Evolutionary conservation across 2,888 invertebrate species (phyloP), one percentile per base, ranked within the genome.

Genomic region (Perizoma affinitatum): DNA sequence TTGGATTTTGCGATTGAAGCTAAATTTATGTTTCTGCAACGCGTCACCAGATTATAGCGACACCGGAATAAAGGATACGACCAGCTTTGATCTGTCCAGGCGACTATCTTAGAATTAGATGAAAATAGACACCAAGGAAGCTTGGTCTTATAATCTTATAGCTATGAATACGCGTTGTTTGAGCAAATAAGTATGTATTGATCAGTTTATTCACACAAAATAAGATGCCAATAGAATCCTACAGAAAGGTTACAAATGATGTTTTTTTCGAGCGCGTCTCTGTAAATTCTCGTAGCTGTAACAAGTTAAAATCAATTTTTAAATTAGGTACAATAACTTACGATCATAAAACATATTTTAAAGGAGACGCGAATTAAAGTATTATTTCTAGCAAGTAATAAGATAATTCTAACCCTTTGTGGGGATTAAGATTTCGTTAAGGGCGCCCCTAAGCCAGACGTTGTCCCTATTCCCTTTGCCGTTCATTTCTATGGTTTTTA

Each of bases 381-480:
- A 85, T 87, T 87, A 89, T 82, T 89, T 88, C 90, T 91, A 90
- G 87, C 76, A 83, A 82, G 81, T 90, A 89, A 89, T 89, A 90
- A 90, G 91, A 90, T 90, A 89, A 90, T 91, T 84, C 81, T 91
- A 91, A 91, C 91, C 91, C 91, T 92, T 91, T 91, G 90, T 86
- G 80, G 85, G 88, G 90, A 92, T 91, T 91, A 90, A 91, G 91
- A 91, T 91, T 91, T 90, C 89, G 91, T 91, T 91, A 89, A 90
- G 90, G 90, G 90, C 82, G 83, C 75, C 84, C 81, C 79, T 87
- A 80, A 87, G 81, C 79, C 88, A 88, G 88, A 87, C 88, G 87
- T 82, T 84, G 79, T 74, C 80, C 76, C 76, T 82, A 82, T 82
- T 76, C 76, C 80, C 84, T 81, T 83, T 76, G 73, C 72, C 71